Conservation (phyloP, 2,888 invertebrate genomes). For the Nebria brevicollis region DNA sequence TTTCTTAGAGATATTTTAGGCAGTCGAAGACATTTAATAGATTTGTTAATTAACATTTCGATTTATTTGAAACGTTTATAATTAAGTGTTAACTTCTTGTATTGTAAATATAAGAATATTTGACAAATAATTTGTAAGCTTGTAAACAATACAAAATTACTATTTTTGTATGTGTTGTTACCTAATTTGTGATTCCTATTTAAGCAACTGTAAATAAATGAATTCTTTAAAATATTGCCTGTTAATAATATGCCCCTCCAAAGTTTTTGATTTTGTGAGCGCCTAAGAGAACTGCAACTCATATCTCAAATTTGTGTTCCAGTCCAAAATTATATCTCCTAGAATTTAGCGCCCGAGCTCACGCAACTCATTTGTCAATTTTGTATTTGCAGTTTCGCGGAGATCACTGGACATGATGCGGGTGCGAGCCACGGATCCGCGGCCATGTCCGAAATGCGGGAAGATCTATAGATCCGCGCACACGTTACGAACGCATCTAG, state of each 20-base stretch:
- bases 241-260: not conserved
- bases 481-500: conserved; percentile 88
- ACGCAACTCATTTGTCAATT: not conserved
- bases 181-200: not conserved
- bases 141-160: not conserved
- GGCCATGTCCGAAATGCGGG: conserved; percentile 92
- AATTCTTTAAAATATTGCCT: not conserved
- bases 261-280: not conserved
- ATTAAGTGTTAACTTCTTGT: too few relatives aligned
- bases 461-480: conserved; percentile 93
- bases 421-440: conserved; percentile 90
- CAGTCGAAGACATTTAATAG: too few relatives aligned
- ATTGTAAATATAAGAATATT: not conserved
- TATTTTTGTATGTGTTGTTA: conserved; percentile 1
- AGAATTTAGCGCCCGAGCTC: not conserved
- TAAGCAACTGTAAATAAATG: not conserved
- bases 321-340: not conserved
- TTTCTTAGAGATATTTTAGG: too few relatives aligned
- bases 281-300: not conserved
- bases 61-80: too few relatives aligned
- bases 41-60: too few relatives aligned
- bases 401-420: conserved; percentile 85
- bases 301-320: not conserved
- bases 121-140: not conserved
- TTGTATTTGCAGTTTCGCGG: conserved; percentile 70